A percentile compares a stretch with the other conserved stretches of the same genome.
Evolutionary conservation across 2,888 invertebrate genomes (phyloP).

Genomic region (Ophion ventricosus): DNA sequence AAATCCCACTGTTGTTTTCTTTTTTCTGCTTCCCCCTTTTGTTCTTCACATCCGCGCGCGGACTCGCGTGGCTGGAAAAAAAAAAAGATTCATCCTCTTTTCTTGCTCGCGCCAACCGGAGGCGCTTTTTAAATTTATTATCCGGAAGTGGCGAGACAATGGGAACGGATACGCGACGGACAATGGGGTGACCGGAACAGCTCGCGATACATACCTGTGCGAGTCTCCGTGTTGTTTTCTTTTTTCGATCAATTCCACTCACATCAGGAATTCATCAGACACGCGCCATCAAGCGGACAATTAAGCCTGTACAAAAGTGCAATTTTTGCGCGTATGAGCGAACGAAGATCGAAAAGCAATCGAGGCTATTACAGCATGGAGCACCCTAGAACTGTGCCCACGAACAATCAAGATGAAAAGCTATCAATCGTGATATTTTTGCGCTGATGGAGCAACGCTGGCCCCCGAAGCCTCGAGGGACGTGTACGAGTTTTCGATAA

Average conservation of each 20-base stretch:
- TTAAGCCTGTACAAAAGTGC: constrained; percentile 34
- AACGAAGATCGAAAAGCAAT: neutral
- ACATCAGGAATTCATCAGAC: constrained; percentile 27
- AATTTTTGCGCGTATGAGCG: neutral
- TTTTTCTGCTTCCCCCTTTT: neutral
- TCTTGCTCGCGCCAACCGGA: constrained; percentile 32
- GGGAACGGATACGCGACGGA: constrained; percentile 63
- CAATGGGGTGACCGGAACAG: constrained; percentile 66
- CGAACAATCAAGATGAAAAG: neutral
- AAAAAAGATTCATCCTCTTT: constrained; percentile 1
- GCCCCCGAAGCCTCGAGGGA: constrained; percentile 39
- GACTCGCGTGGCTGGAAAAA: neutral
- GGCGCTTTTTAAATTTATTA: constrained; percentile 62
- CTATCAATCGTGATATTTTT: neutral
- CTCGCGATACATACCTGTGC: constrained; percentile 1
- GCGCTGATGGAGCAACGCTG: neutral
- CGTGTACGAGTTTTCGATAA: constrained; percentile 68
- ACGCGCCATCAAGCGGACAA: constrained; percentile 49
- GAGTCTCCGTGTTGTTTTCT: constrained; percentile 1
- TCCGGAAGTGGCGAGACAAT: constrained; percentile 66
- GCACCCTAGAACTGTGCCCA: no score
- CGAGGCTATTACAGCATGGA: no score
- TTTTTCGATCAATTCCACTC: constrained; percentile 15
- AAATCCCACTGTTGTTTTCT: neutral
- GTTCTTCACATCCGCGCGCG: neutral